Percentiles rank a stretch among this genome's conserved stretches.
Evolutionary conservation across 1,140 invertebrate species (phyloP).

Genomic region (Macrosteles quadrilineatus): DNA sequence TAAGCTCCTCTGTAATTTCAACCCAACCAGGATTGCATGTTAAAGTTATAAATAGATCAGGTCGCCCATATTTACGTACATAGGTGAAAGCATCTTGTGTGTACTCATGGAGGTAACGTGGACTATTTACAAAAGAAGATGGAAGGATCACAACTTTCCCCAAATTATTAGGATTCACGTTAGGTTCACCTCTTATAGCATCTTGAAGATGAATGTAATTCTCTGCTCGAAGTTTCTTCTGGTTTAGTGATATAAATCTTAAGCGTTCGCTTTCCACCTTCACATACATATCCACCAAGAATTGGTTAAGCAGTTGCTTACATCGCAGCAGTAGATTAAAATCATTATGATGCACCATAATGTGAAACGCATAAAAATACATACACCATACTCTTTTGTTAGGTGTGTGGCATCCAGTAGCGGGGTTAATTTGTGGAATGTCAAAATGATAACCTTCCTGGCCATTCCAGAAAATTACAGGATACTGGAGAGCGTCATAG

Average conservation of each 20-base stretch:
- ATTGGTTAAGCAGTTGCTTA: slow-evolving; percentile 48
- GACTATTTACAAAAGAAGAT: slow-evolving; percentile 48
- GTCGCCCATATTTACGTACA: slow-evolving; percentile 48
- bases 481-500: slow-evolving; percentile 51
- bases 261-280: slow-evolving; percentile 55
- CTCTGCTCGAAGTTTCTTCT: slow-evolving; percentile 53
- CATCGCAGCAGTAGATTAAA: slow-evolving; percentile 45
- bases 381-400: slow-evolving; percentile 42
- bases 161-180: slow-evolving; percentile 32
- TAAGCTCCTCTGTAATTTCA: slow-evolving; percentile 45
- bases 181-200: slow-evolving; percentile 40
- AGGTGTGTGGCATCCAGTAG: slow-evolving; percentile 3
- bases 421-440: slow-evolving; percentile 42
- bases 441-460: slow-evolving; percentile 50
- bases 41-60: slow-evolving; percentile 47
- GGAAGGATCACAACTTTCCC: slow-evolving; percentile 46
- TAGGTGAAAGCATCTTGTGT: slow-evolving; percentile 54
- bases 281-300: slow-evolving; percentile 54
- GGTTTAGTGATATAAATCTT: slow-evolving; percentile 50
- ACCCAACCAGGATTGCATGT: slow-evolving; percentile 53
- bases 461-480: slow-evolving; percentile 52
- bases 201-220: slow-evolving; percentile 52
- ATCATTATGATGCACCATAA: slow-evolving; percentile 44
- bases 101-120: slow-evolving; percentile 50
- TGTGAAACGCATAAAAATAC: slow-evolving; percentile 45